Base-by-base conservation (phyloP, 92 coral and sea anemone genomes). In the Ricordea florida region DNA sequence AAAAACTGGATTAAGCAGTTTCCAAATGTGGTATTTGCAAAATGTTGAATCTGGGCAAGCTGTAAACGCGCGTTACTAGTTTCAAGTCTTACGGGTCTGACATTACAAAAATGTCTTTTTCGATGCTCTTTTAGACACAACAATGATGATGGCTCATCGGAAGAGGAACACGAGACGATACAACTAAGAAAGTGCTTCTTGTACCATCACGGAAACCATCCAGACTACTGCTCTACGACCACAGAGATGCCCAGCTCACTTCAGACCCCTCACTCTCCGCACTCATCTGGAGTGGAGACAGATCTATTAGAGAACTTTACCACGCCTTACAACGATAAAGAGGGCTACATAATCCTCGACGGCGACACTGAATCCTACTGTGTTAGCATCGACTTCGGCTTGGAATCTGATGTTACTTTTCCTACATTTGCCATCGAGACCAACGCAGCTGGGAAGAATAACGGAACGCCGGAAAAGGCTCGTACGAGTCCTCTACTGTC, bases 221-320 rank as follows among this genome's bases (percentile, higher is more conserved):
- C 38, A 2, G 76, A 65, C 7, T 20, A 77, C 57, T 77, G 62
- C 34, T 77, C 83, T 7, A 57, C 76, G 2, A 44, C 76, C 22
- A 69, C 76, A 23, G 76, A 69, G 76, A 69, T 69, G 76, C 63
- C 76, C 4, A 69, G 76, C 76, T 69, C 76, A 22, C 76, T 69
- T 13, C 76, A 51, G 63, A 69, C 62, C 8, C 76, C 62, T 3
- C 63, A 48, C 63, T 69, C 73, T 0, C 40, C 45, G 15, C 9
- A 43, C 78, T 70, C 78, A 16, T 57, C 27, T 74, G 75, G 26
- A 9, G 45, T 58, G 43, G 90, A 79, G 20, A 85, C 90, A 13
- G 90, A 85, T 46, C 32, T 85, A n/a, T 63, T 85, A 23, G 90
- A 79, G 22, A 80, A 57, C 0, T 85, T 69, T 59, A 79, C 77